phyloP scores from a whole-genome alignment of 2,113 vertebrate genomes.

The Labrus mixtus region DNA sequence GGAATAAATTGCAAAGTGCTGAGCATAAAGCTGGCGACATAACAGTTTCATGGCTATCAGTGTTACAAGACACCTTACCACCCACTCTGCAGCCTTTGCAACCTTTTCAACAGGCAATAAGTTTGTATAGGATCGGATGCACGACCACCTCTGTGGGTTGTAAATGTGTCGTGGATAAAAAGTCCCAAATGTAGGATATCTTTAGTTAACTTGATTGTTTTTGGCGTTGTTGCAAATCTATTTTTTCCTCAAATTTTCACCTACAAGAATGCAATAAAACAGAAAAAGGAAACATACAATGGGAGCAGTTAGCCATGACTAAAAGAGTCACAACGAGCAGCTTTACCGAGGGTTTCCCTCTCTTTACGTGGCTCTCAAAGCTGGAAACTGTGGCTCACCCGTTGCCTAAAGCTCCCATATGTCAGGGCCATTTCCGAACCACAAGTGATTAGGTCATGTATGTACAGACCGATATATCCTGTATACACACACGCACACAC shows the following conservation, averaged over 20 bases:
- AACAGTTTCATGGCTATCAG: slow-evolving; percentile 24
- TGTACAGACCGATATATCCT: slow-evolving; percentile 15
- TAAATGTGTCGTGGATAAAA: slow-evolving; percentile 56
- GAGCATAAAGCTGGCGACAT: slow-evolving; percentile 22
- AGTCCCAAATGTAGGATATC: slow-evolving; percentile 17
- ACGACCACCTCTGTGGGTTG: slow-evolving; percentile 1
- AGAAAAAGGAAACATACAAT: slow-evolving; percentile 30
- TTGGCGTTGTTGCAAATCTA: too few species aligned
- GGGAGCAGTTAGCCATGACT: not conserved
- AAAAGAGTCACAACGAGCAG: slow-evolving; percentile 9
- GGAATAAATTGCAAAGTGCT: not conserved
- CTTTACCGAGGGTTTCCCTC: slow-evolving; percentile 55
- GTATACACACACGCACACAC: not conserved
- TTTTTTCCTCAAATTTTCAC: not conserved
- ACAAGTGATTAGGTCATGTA: slow-evolving; percentile 52
- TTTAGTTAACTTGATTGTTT: slow-evolving; percentile 14
- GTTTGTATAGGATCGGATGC: slow-evolving; percentile 13
- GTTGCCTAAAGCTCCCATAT: slow-evolving; percentile 46
- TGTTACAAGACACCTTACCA: slow-evolving; percentile 22
- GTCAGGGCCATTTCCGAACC: slow-evolving; percentile 47
- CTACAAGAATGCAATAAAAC: not conserved
- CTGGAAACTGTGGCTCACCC: slow-evolving; percentile 74
- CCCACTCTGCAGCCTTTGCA: slow-evolving; percentile 31
- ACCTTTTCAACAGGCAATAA: not conserved
- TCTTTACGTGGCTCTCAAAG: slow-evolving; percentile 10